Evolutionary conservation across 2,888 invertebrate species (phyloP), one percentile per base, ranked within the genome.

Genomic region (Chironomus riparius): DNA sequence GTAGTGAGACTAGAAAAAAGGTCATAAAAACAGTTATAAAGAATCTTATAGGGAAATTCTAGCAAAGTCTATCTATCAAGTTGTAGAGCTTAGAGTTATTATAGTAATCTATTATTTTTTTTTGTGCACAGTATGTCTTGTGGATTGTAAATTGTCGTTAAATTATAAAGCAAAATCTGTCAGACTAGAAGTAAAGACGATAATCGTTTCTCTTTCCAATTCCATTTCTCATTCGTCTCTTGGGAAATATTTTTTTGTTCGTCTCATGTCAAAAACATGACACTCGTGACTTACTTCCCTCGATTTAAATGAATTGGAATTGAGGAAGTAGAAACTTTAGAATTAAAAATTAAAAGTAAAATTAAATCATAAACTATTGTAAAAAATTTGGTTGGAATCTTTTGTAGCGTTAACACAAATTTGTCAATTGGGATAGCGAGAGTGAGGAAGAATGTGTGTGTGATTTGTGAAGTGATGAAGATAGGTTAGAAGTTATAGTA

Each of bases 381-480:
- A 74, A 74, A 72, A 65, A 62, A n/a, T n/a, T 74, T 74, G 68
- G 74, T 68, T 74, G 74, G 68, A 38, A 68, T 74, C 24, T 68
- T 74, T 47, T 74, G 68, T 74, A 74, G 68, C 74, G 74, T 68
- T 48, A 48, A 74, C 68, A 47, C 68, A 12, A 65, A 65, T 24
- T 22, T 18, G 65, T 65, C 24, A 24, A 65, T 21, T 10, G 13
- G n/a, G 65, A 24, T 65, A 65, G 65, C 13, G 22, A 65, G 12
- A 65, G n/a, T n/a, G 21, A 24, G 65, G 28, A 38, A 10, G 38
- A 38, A 10, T 22, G 21, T 65, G n/a, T 62, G 0, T 62, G 6
- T n/a, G n/a, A n/a, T 18, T 5, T 15, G 22, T 62, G 24, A 24
- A 24, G 24, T 22, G 13, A 50, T n/a, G 56, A 56, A 65, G 13